Evolutionary conservation across 2,113 vertebrate species (phyloP).

Genomic region (Chaetops frenatus): DNA sequence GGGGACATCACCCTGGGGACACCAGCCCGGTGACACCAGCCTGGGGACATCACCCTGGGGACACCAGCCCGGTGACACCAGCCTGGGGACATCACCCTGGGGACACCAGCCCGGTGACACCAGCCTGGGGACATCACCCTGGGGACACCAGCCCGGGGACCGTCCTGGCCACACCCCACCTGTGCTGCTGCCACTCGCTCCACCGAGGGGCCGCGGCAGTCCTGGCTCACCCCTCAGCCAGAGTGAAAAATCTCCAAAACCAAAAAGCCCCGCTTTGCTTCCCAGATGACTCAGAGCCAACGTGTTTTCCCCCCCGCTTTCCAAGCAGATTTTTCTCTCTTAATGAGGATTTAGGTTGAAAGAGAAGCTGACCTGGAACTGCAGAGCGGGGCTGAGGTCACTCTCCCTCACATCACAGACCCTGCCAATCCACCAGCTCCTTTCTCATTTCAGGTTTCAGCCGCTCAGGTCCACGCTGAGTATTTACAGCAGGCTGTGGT

Average conservation of each 20-base stretch:
- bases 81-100: no score
- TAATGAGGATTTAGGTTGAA: background rate
- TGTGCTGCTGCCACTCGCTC: fast-evolving
- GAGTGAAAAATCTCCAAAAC: no score
- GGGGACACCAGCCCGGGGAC: no score
- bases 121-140: no score
- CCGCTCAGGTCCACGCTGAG: background rate
- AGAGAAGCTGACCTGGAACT: background rate
- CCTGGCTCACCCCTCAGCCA: background rate
- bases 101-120: no score
- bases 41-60: no score
- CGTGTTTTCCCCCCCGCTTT: fast-evolving
- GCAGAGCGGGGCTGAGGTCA: fast-evolving
- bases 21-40: no score
- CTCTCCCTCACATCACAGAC: background rate
- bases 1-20: background rate
- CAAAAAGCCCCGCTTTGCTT: background rate
- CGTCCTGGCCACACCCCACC: fast-evolving
- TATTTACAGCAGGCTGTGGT: background rate
- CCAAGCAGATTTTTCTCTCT: background rate
- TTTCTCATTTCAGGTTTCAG: background rate
- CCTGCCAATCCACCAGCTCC: background rate
- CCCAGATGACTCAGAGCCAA: background rate
- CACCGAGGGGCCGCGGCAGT: fast-evolving
- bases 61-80: no score